Evolutionary conservation across 2,113 vertebrate species (phyloP), one percentile per base, ranked within the genome.

Genomic region (Phoxinus phoxinus): DNA sequence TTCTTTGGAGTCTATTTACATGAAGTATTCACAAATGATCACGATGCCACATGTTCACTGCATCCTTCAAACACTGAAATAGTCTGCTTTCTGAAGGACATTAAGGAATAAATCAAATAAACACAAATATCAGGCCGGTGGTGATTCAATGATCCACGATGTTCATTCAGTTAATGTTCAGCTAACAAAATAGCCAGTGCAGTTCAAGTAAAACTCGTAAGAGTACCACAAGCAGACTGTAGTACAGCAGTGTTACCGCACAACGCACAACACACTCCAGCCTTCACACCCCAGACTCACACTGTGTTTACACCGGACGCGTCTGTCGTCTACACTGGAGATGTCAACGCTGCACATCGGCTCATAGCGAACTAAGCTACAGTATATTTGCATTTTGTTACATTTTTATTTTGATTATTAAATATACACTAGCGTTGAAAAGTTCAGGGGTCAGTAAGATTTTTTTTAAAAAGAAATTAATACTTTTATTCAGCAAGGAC

Each of bases 91-190:
- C 37, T 7, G 71, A 46, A 73, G 71, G 11, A 73, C 46, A 41
- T 25, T 41, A 41, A 73, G 23, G 19, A 37, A 23, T 37, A 51
- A 74, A 85, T 15, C n/a, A 27, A 69, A 69, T 10, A 86, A 65
- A 72, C 37, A 71, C 25, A 25, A 61, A 61, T n/a, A 84, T 79
- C 30, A 79, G 75, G 27, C 27, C 75, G 35, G 51, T 77, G 51
- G 27, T 79, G 53, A 56, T 19, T 77, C 48, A 32, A 9, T 23
- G 25, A 73, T 30, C 30, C 69, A 87, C 71, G 15, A 30, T 59
- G 79, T 48, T 81, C 86, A 76, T 48, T 81, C 83, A 76, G 63
- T 59, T 12, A 73, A 32, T 72, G 46, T 17, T 79, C 69, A 87
- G 69, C 46, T 9, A 83, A 83, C 4, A 6, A 51, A 61, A 35